Evolutionary conservation across 2,888 invertebrate genomes (phyloP), one percentile per base, ranked within the genome.

Genomic region (Orgyia antiqua): DNA sequence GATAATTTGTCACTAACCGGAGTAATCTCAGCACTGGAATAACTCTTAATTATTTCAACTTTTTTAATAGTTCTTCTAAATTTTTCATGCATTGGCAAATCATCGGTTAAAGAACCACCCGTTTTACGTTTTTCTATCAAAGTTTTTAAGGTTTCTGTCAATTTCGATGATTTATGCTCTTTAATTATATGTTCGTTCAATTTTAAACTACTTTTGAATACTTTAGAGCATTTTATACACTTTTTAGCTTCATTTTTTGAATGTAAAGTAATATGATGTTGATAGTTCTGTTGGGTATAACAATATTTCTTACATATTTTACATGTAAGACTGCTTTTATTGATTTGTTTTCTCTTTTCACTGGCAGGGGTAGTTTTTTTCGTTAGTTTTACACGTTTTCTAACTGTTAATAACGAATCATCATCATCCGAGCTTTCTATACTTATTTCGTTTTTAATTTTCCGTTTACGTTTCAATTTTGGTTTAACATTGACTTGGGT

Each of bases 201-300:
- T 9, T 62, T 60, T 0, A 45, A 38, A 6, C 58, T 66, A 0
- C 68, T 64, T 24, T 46, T 54, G 21, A 82, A 86, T 0, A 42
- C 45, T 27, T 54, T 42, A 0, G 52, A 46, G 18, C 84, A 84
- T 38, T 83, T 83, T 0, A 80, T 66, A 29, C 84, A 84, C 9
- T 58, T 62, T 12, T 76, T 68, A 0, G 34, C 32, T 3, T 62
- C 59, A 8, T 58, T 57, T 20, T 58, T 67, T 3, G 57, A 61
- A 29, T 82, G 83, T 4, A 68, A 40, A n/a, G 57, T 66, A 27
- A 72, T 46, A 20, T 86, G 84, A 7, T 77, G 69, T n/a, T 77
- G 60, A 13, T 67, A 80, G 29, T 83, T 80, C 33, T 83, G 78
- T 12, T 49, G 71, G 0, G 84, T 84, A 10, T 77, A 80, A 24